Evolutionary conservation across 1,140 invertebrate species (phyloP).

Genomic region (Eciton burchellii): DNA sequence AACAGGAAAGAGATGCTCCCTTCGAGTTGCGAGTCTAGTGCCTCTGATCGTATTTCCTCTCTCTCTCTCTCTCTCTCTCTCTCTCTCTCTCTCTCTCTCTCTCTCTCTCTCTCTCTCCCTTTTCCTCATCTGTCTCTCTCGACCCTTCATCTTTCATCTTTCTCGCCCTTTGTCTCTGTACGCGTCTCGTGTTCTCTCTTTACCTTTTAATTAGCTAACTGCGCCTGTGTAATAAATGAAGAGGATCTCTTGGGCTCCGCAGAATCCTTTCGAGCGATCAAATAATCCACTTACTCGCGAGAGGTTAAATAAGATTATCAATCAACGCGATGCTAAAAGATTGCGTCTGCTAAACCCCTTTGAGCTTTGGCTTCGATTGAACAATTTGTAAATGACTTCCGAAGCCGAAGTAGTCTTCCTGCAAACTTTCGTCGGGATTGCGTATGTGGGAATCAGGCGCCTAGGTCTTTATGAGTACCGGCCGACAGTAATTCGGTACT

Average conservation of each 20-base stretch:
- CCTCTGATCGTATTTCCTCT: slow-evolving; percentile 25
- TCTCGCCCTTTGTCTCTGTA: not conserved
- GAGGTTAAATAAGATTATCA: slow-evolving; percentile 69
- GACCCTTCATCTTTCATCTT: not conserved
- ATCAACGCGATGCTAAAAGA: slow-evolving; percentile 4
- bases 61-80: not conserved
- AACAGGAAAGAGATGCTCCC: slow-evolving; percentile 62
- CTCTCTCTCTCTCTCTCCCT: slow-evolving; percentile 23
- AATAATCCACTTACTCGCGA: slow-evolving; percentile 67
- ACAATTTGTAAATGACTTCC: slow-evolving; percentile 38
- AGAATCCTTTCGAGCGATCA: slow-evolving; percentile 54
- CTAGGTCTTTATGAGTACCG: not conserved
- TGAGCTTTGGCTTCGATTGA: slow-evolving; percentile 12
- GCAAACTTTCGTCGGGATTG: not conserved
- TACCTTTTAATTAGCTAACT: slow-evolving; percentile 75
- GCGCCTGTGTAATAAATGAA: slow-evolving; percentile 64
- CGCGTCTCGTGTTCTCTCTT: slow-evolving; percentile 35
- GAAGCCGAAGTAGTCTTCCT: slow-evolving; percentile 26
- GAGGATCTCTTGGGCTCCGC: slow-evolving; percentile 54
- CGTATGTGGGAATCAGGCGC: not conserved
- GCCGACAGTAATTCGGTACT: too few species aligned
- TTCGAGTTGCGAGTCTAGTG: slow-evolving; percentile 54
- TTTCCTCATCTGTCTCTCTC: not conserved
- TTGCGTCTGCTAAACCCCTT: slow-evolving; percentile 49
- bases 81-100: not conserved